Evolutionary conservation across 2,113 vertebrate genomes (phyloP).

Genomic region (Cichladusa arquata): DNA sequence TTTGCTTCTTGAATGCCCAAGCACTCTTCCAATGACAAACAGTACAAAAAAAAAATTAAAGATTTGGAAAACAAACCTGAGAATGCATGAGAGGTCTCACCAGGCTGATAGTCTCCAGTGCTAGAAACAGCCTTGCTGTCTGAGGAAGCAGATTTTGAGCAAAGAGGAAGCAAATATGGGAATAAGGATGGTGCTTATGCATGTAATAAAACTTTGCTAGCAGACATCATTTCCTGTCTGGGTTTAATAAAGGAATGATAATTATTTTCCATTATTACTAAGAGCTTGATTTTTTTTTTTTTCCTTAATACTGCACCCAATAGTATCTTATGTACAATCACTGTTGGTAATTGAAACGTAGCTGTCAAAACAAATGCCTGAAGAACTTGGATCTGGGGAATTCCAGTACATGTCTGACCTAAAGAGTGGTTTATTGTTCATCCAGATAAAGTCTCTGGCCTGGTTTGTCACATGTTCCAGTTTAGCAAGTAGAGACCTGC

Average conservation of each 20-base stretch:
- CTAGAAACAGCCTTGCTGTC: not conserved
- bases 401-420: not conserved
- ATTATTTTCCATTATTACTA: not conserved
- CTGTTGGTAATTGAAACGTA: not conserved
- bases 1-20: not conserved
- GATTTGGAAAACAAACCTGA: not conserved
- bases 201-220: not conserved
- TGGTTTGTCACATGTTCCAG: not conserved
- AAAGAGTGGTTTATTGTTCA: not conserved
- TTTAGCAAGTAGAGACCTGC: not conserved
- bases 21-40: not conserved
- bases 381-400: not conserved
- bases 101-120: not conserved
- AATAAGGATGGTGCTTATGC: not conserved
- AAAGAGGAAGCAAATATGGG: not conserved
- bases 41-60: not conserved
- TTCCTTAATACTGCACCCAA: not conserved
- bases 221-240: not conserved
- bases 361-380: not conserved
- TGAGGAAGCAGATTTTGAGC: not conserved
- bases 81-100: not conserved
- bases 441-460: not conserved
- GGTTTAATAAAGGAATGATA: not conserved
- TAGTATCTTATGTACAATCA: not conserved
- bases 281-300: not conserved